Conservation (phyloP, 2,113 vertebrate genomes). For the Equus przewalskii region DNA sequence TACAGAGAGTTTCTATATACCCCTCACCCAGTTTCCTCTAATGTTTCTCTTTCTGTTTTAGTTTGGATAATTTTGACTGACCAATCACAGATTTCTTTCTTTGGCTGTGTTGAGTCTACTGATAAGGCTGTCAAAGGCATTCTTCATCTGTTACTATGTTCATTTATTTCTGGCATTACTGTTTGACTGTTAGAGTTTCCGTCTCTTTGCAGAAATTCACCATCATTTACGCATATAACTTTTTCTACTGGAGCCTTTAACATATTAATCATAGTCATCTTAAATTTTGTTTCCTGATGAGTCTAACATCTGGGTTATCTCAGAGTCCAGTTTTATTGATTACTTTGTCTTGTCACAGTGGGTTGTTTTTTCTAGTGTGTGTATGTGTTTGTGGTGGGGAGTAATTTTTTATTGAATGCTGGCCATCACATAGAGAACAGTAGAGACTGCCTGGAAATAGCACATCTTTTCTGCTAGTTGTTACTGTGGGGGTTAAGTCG, state of each 20-base stretch:
- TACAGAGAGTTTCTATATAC: not conserved
- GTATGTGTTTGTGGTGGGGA: not conserved
- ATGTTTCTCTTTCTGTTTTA: not conserved
- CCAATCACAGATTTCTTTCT: not conserved
- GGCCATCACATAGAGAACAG: not conserved
- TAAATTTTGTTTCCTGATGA: not conserved
- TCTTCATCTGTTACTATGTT: not conserved
- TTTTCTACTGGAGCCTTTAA: not conserved
- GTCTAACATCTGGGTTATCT: not conserved
- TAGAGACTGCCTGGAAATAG: not conserved
- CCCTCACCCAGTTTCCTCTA: not conserved
- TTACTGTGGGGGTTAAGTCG: not conserved
- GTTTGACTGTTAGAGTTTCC: not conserved
- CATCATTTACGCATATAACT: not conserved
- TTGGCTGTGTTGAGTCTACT: not conserved
- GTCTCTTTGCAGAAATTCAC: slow-evolving; percentile 44
- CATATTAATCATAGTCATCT: not conserved
- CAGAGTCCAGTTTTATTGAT: slow-evolving; percentile 10
- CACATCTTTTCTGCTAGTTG: not conserved
- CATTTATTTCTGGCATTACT: slow-evolving; percentile 21
- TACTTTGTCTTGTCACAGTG: not conserved
- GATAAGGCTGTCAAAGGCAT: not conserved
- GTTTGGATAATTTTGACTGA: not conserved
- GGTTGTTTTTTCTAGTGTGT: not conserved
- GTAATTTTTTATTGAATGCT: not conserved